phyloP scores from a whole-genome alignment of 2,113 vertebrate genomes.

The Regulus satrapa region DNA sequence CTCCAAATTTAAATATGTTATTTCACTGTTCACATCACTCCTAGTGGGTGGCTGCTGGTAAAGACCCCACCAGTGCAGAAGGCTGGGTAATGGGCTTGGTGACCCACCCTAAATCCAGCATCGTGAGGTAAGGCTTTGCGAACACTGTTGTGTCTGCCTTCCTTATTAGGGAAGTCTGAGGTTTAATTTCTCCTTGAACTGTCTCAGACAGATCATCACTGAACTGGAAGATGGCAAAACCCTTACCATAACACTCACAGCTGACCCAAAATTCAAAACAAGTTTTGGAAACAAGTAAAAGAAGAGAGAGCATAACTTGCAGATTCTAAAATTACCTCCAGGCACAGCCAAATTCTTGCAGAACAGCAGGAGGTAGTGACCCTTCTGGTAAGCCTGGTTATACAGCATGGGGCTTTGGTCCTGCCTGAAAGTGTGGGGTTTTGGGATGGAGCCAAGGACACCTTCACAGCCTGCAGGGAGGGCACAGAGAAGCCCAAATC shows the following conservation, averaged over 20 bases:
- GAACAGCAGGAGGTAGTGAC: not conserved
- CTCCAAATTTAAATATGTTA: not conserved
- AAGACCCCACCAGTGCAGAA: conserved; percentile 31
- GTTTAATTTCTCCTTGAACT: not conserved
- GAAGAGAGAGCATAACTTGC: not conserved
- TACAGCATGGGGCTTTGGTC: not conserved
- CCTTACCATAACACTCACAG: not conserved
- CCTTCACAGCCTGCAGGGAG: not conserved
- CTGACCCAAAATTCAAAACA: not conserved
- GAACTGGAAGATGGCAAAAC: not conserved
- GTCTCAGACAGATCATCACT: not conserved
- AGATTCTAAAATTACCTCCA: not conserved
- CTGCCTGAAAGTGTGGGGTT: accelerated
- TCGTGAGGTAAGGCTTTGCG: conserved; percentile 65
- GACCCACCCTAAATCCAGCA: conserved; percentile 60
- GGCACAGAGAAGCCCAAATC: not conserved
- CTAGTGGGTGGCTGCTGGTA: conserved; percentile 53
- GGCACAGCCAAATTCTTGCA: not conserved
- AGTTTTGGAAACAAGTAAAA: not conserved
- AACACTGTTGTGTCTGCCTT: not conserved
- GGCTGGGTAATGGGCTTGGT: conserved; percentile 56
- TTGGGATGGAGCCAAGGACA: not conserved
- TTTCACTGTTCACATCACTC: conserved; percentile 60
- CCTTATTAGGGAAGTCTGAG: conserved; percentile 3
- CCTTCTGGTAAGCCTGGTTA: not conserved